A percentile compares a stretch with the other conserved stretches of the same genome.
phyloP scores from a whole-genome alignment of 2,113 vertebrate genomes.

The Gymnorhina tibicen region DNA sequence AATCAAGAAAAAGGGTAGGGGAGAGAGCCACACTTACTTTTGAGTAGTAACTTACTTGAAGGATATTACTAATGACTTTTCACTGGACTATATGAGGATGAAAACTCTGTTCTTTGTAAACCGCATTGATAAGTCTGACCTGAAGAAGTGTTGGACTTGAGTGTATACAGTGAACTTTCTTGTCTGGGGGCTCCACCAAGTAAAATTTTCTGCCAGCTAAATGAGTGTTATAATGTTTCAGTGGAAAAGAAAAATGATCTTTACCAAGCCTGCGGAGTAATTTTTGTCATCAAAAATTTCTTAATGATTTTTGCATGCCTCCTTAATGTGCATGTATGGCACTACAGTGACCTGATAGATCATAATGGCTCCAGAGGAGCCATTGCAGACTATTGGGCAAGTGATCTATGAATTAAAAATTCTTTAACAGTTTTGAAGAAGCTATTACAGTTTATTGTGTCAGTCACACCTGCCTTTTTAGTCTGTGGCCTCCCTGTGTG shows the following conservation, averaged over 20 bases:
- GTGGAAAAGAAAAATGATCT: constrained; percentile 42
- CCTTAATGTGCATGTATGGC: constrained; percentile 50
- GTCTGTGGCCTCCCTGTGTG: not conserved
- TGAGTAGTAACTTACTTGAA: not conserved
- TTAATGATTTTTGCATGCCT: constrained; percentile 66
- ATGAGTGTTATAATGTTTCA: not conserved
- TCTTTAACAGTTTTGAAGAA: constrained; percentile 57
- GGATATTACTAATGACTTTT: not conserved
- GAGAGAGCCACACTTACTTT: not conserved
- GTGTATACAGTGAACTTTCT: not conserved
- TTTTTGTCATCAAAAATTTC: constrained; percentile 67
- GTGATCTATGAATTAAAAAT: constrained; percentile 69
- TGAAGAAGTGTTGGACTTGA: not conserved
- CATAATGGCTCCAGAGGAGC: constrained; percentile 68
- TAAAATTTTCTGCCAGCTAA: not conserved
- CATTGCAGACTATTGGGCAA: constrained; percentile 59
- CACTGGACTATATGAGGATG: not conserved
- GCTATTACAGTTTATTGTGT: constrained; percentile 38
- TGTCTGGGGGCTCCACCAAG: not conserved
- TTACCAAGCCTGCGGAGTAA: constrained; percentile 49
- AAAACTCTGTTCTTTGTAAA: not conserved
- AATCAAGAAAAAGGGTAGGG: not conserved
- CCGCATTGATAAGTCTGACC: not conserved
- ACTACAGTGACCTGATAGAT: constrained; percentile 52
- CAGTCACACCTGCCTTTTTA: constrained; percentile 51